phyloP scores from a whole-genome alignment of 2,113 vertebrate genomes.

The Willisornis vidua region DNA sequence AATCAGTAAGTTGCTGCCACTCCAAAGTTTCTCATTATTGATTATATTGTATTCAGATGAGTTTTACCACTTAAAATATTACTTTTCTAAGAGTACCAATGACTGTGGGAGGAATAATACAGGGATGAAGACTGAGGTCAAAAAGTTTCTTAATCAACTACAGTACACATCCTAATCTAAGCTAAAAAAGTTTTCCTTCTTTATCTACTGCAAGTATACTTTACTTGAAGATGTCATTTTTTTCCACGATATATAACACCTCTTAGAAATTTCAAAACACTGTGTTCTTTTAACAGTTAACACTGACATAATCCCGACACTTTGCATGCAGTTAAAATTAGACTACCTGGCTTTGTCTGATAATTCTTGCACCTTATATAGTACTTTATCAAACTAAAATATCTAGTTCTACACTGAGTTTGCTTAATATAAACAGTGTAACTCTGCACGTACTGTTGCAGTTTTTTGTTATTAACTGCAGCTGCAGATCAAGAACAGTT shows the following conservation, averaged over 20 bases:
- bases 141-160: background rate
- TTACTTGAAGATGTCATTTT: background rate
- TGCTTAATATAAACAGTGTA: background rate
- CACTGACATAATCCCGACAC: background rate
- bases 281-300: background rate
- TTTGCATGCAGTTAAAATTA: background rate
- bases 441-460: background rate
- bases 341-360: background rate
- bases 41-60: background rate
- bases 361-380: background rate
- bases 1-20: background rate
- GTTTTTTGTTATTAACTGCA: background rate
- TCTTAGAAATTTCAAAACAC: background rate
- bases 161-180: background rate
- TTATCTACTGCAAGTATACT: background rate
- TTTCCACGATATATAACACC: background rate
- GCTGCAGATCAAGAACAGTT: background rate
- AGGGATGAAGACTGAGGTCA: background rate
- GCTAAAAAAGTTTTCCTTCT: background rate
- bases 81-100: background rate
- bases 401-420: background rate
- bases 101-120: background rate
- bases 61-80: background rate
- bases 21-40: background rate
- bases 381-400: background rate